These are phyloP conservation scores for Noturus placidus DNA, from an alignment of 2,113 vertebrate genomes.

Conservation along the genomic window DNA sequence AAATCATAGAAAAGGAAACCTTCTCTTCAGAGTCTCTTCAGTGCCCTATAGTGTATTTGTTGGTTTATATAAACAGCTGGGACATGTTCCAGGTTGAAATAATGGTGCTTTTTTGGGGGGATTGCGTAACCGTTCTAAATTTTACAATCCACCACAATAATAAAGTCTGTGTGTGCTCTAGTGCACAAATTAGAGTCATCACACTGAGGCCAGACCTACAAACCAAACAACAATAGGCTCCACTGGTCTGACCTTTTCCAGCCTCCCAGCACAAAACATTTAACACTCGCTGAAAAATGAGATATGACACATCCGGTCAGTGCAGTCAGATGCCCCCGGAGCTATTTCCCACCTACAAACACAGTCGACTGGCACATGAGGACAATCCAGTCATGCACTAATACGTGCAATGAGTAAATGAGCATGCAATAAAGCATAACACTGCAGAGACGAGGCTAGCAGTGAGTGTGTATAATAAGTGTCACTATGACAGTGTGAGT, in stretches of 20 bases:
- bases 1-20: background rate
- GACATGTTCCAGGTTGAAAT: background rate
- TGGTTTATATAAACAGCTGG: background rate
- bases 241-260: slow-evolving; percentile 48
- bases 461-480: slow-evolving; percentile 16
- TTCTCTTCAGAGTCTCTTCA: background rate
- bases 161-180: slow-evolving; percentile 9
- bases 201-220: background rate
- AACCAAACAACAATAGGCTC: slow-evolving; percentile 29
- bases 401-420: background rate
- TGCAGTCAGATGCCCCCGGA: background rate
- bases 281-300: slow-evolving; percentile 21
- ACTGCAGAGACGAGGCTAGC: slow-evolving; percentile 13
- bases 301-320: slow-evolving; percentile 35
- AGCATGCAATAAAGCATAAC: no score
- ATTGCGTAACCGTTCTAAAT: slow-evolving; percentile 2
- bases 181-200: slow-evolving; percentile 32
- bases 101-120: no score
- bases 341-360: slow-evolving; percentile 16
- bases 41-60: background rate
- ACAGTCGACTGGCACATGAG: background rate
- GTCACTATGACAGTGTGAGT: slow-evolving; percentile 28
- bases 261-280: slow-evolving; percentile 31
- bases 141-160: slow-evolving; percentile 7
- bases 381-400: background rate